Base-by-base conservation (phyloP, 2,888 invertebrate species). In the Netelia melanura region DNA sequence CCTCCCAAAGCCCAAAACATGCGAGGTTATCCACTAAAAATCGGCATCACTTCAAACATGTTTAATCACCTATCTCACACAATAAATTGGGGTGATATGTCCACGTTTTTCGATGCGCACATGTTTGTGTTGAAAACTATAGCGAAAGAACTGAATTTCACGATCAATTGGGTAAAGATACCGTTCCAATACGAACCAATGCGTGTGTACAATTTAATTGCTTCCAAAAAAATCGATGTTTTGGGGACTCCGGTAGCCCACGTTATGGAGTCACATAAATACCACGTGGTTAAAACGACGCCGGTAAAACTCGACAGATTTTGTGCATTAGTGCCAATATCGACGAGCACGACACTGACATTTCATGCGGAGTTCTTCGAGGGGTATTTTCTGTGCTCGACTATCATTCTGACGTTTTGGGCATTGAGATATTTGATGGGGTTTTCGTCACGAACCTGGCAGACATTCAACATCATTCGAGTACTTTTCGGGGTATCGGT, bases 1-100 rank as follows among this genome's bases (percentile, higher is more conserved):
- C 88, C 89, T 0, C 61, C 87, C 30, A 87, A 89, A 44, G 5
- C 86, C 5, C 48, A 8, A 0, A 68, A 90, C 74, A 84, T 90
- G 64, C 14, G 87, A n/a, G 86, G 86, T 2, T 86, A 87, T 52
- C 81, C 82, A 1, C 6, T 90, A 0, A 74, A n/a, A 3, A 71
- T 86, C 6, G 67, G 38, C 0, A 2, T 83, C 0, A 0, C 67
- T 0, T 9, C 81, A 1, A 65, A 3, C 2, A 25, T 5, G 30
- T 30, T 30, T 5, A 30, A 30, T 30, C 5, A 5, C 30, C 5
- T 0, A 30, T 30, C 30, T 5, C 5, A 5, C 30, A 5, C 3
- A 5, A 3, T 5, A 5, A 5, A 11, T 30, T 23, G 67, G 9
- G 56, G 71, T 2, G 2, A 48, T 3, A 11, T 3, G 14, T 2